Evolutionary conservation across 2,113 vertebrate species (phyloP).

Genomic region (Hippocampus guttulatus): DNA sequence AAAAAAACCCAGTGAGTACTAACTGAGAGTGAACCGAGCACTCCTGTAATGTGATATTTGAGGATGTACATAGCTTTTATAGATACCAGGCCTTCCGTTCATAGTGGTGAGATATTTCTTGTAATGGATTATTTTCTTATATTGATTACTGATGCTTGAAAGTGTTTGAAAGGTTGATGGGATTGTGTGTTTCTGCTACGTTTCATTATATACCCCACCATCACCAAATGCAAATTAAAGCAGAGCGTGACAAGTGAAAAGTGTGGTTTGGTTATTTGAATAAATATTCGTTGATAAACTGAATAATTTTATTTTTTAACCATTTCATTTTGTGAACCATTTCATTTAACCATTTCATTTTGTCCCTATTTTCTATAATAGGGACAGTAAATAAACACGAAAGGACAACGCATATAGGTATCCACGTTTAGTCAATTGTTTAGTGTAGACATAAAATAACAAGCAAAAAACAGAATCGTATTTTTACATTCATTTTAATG

Average conservation of each 20-base stretch:
- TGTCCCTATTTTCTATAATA: too few species aligned
- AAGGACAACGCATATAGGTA: too few species aligned
- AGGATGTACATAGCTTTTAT: constrained; percentile 43
- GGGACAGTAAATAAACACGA: too few species aligned
- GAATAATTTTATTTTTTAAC: neutral
- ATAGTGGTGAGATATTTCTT: neutral
- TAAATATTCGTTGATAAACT: neutral
- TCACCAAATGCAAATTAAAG: neutral
- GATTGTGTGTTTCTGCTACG: neutral
- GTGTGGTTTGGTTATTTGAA: neutral
- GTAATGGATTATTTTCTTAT: neutral
- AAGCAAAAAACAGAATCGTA: too few species aligned
- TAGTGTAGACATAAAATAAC: too few species aligned
- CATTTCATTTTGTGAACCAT: too few species aligned
- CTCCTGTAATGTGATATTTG: constrained; percentile 1
- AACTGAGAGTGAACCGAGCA: neutral
- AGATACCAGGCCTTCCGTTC: neutral
- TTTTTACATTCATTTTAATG: too few species aligned
- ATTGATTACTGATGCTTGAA: constrained; percentile 11
- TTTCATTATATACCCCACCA: neutral
- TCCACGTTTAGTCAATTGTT: too few species aligned
- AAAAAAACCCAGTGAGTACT: neutral
- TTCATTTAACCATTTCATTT: neutral
- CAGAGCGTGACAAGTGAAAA: neutral
- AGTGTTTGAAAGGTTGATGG: neutral